Evolutionary conservation across 2,113 vertebrate species (phyloP).

Genomic region (Xiphorhynchus elegans): DNA sequence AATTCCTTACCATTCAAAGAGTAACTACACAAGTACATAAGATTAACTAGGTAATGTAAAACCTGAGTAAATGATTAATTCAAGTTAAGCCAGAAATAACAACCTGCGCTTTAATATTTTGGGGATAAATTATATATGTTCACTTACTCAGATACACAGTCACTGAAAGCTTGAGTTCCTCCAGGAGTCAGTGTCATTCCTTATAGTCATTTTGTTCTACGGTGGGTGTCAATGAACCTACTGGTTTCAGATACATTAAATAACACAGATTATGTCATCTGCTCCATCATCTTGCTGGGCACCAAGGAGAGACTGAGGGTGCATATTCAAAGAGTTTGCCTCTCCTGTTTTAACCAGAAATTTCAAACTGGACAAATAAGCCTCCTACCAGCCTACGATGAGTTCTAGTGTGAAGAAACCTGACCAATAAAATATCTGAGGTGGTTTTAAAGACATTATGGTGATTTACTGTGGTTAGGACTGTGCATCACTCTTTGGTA

Average conservation of each 20-base stretch:
- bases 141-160: constrained; percentile 1
- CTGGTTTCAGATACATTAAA: neutral
- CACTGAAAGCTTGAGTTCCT: neutral
- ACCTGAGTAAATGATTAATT: constrained; percentile 61
- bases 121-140: constrained; percentile 21
- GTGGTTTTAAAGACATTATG: neutral
- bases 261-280: neutral
- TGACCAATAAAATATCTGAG: neutral
- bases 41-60: constrained; percentile 49
- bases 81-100: constrained; percentile 33
- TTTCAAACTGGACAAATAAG: neutral
- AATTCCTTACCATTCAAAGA: neutral
- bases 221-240: neutral
- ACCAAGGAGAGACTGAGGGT: neutral
- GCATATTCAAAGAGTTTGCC: neutral
- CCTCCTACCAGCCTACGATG: neutral
- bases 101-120: constrained; percentile 45
- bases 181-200: neutral
- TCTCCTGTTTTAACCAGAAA: neutral
- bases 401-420: neutral
- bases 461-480: neutral
- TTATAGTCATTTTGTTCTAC: neutral
- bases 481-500: neutral
- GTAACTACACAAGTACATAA: neutral
- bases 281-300: neutral